These are phyloP conservation scores for Cryptops parisi DNA, from an alignment of 2,888 invertebrate genomes.

Conservation along the genomic window DNA sequence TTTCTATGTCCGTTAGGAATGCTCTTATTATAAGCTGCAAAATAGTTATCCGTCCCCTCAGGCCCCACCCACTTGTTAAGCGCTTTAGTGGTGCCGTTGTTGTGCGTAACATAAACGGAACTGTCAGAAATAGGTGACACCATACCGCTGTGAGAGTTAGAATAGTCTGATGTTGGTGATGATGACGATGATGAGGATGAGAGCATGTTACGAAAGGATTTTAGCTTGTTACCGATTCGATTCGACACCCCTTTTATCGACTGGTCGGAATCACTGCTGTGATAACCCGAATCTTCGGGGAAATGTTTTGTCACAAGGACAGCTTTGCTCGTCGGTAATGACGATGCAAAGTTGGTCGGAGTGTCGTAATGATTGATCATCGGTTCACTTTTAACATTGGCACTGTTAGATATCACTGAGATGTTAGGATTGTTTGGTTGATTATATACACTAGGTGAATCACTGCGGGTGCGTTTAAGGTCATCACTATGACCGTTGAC, in stretches of 20 bases:
- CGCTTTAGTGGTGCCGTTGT: background rate
- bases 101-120: no score
- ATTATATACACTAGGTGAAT: background rate
- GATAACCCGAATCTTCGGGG: conserved; percentile 63
- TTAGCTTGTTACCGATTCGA: background rate
- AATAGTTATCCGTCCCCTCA: background rate
- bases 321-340: background rate
- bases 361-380: background rate
- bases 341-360: background rate
- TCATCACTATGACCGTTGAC: background rate
- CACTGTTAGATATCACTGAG: background rate
- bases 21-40: background rate
- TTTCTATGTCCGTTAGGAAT: background rate
- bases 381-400: background rate
- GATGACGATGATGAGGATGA: no score
- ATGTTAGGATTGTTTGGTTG: background rate
- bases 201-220: conserved; percentile 1
- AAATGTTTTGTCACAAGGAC: background rate
- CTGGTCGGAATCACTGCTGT: conserved; percentile 56
- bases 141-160: background rate
- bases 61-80: conserved; percentile 2
- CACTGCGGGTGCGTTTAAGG: background rate
- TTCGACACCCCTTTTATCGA: conserved; percentile 46
- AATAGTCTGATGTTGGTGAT: no score
- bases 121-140: no score